Base-by-base conservation (phyloP, 1,140 invertebrate species). In the Drosophila biarmipes region DNA sequence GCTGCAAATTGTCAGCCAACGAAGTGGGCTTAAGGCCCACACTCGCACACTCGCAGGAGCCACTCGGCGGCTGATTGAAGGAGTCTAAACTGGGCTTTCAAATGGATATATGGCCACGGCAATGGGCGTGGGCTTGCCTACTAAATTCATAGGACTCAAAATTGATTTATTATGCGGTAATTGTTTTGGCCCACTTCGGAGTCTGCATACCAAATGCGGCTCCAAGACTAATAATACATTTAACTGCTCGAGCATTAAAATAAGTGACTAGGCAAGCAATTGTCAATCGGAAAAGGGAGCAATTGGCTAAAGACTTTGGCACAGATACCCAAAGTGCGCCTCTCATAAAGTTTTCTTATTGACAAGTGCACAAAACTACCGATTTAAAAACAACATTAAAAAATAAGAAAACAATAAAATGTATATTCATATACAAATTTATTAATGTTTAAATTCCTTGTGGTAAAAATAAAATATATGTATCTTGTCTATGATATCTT, bases 111-210 rank as follows among this genome's bases (percentile, higher is more conserved):
- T n/a, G 45, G 12, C 19, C 1, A 14, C 37, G 29, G 24, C 43
- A n/a, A 2, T 3, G 59, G 66, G 56, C 46, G 45, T 54, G 59
- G 66, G 56, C 46, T 40, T 54, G 17, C 27, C 35, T 34, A 24
- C 53, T 45, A 54, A 84, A 85, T 76, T 85, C 72, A 75, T 76
- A 64, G 64, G 74, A 72, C 81, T 86, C 73, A 77, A 62, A 80
- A 80, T 85, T 86, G 77, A 85, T 85, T 85, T 85, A 85, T 80
- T 85, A 85, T 85, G 81, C 81, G 63, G 81, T 86, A 85, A 85
- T 86, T 86, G 81, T 86, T 85, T 80, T 85, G 81, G 77, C 81
- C 81, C 77, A 85, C 73, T 78, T 85, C 52, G 67, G 79, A 75
- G 38, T 66, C 68, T 73, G 80, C 72, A 85, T 85, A 77, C 61